These are phyloP conservation scores for Oncopodura yosiiana DNA, from an alignment of 1,140 invertebrate species.

Conservation along the genomic window DNA sequence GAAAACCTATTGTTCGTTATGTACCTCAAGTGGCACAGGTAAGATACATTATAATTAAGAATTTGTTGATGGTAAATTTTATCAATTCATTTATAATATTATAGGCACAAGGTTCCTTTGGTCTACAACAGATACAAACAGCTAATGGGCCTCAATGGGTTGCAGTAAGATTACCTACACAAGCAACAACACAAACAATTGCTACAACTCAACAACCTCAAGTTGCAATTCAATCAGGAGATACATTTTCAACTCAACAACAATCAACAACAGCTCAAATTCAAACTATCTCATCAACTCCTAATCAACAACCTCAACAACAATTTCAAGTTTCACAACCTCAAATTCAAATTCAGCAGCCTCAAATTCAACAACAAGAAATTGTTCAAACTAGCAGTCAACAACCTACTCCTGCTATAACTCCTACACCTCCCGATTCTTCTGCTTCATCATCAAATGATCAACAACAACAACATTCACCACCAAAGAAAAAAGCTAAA, in stretches of 20 bases:
- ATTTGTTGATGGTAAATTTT: not conserved
- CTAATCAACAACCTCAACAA: not conserved
- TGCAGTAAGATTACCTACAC: constrained; percentile 21
- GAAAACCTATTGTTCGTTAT: constrained; percentile 32
- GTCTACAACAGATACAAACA: constrained; percentile 33
- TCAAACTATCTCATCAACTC: too few species aligned
- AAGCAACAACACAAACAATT: constrained; percentile 4
- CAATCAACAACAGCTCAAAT: constrained; percentile 6
- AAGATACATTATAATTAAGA: not conserved
- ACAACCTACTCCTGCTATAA: not conserved
- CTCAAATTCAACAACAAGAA: constrained; percentile 1
- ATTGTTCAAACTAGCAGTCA: not conserved
- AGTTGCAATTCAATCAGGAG: not conserved
- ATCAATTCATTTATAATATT: not conserved
- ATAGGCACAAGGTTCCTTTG: not conserved
- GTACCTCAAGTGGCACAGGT: constrained; percentile 33
- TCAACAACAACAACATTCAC: constrained; percentile 5
- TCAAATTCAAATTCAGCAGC: constrained; percentile 7
- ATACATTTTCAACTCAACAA: constrained; percentile 1
- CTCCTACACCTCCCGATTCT: not conserved
- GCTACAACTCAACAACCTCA: constrained; percentile 2
- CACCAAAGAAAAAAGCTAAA: constrained; percentile 23
- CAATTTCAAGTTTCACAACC: constrained; percentile 15
- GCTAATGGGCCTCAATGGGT: constrained; percentile 28
- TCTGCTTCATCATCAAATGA: not conserved